Evolutionary conservation across 2,113 vertebrate species (phyloP).

Genomic region (Syrrhaptes paradoxus): DNA sequence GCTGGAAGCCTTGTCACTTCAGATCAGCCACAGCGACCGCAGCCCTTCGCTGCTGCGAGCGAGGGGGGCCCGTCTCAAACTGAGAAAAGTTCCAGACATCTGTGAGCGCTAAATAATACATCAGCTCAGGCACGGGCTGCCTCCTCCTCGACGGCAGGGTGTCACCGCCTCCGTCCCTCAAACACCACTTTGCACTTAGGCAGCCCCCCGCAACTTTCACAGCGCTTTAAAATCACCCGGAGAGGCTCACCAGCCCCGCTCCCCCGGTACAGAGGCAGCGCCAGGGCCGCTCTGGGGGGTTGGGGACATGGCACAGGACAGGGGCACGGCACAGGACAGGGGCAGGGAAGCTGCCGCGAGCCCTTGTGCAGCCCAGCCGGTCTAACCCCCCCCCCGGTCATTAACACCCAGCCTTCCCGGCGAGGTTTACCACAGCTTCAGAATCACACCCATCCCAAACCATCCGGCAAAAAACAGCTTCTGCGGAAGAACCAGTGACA

Average conservation of each 20-base stretch:
- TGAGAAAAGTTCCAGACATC: slow-evolving; percentile 40
- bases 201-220: background rate
- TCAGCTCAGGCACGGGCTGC: background rate
- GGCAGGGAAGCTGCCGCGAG: background rate
- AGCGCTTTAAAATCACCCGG: slow-evolving; percentile 17
- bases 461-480: accelerated
- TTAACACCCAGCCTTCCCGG: accelerated
- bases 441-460: background rate
- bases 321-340: background rate
- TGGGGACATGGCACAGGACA: accelerated
- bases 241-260: accelerated
- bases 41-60: background rate
- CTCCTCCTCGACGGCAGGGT: background rate
- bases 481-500: accelerated
- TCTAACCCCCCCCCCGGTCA: accelerated
- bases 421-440: accelerated
- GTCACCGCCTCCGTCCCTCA: background rate
- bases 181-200: slow-evolving; percentile 53
- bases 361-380: background rate
- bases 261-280: accelerated
- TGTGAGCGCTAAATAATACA: slow-evolving; percentile 51
- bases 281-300: background rate
- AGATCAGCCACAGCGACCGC: background rate
- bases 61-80: background rate
- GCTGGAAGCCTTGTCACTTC: slow-evolving; percentile 34